phyloP scores from a whole-genome alignment of 2,113 vertebrate genomes.

The Lipotes vexillifer region DNA sequence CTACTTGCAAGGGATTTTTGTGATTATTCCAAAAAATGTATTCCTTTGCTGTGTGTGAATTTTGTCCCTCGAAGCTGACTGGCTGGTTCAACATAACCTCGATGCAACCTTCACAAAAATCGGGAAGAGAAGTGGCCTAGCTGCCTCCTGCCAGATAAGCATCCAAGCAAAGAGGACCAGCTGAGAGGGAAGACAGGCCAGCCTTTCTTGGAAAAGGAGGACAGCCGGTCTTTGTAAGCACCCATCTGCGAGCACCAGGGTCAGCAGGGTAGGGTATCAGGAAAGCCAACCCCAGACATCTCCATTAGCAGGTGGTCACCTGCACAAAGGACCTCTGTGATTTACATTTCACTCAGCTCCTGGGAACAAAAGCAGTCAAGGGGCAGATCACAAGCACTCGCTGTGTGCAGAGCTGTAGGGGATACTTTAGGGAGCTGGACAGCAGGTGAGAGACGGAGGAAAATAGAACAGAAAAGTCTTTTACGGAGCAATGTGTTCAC shows the following conservation, averaged over 20 bases:
- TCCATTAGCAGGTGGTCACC: background rate
- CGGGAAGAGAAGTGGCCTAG: background rate
- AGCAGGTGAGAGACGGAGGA: background rate
- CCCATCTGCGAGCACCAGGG: background rate
- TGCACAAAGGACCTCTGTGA: background rate
- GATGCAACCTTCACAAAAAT: slow-evolving; percentile 1
- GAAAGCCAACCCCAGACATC: background rate
- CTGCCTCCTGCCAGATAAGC: background rate
- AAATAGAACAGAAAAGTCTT: background rate
- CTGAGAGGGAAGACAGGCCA: background rate
- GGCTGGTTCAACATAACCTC: background rate
- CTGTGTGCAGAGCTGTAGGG: background rate
- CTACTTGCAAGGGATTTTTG: background rate
- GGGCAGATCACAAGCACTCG: background rate
- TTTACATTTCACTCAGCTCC: background rate
- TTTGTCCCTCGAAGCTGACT: background rate
- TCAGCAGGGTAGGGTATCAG: background rate
- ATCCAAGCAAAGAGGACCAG: background rate
- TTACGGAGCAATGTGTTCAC: background rate
- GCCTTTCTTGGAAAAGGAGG: background rate
- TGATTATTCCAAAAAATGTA: background rate
- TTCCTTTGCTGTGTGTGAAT: background rate
- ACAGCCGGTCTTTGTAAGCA: background rate
- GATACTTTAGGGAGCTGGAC: background rate
- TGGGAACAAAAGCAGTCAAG: background rate